These are phyloP conservation scores for Volucella inflata DNA, from an alignment of 2,888 invertebrate species.

Conservation along the genomic window DNA sequence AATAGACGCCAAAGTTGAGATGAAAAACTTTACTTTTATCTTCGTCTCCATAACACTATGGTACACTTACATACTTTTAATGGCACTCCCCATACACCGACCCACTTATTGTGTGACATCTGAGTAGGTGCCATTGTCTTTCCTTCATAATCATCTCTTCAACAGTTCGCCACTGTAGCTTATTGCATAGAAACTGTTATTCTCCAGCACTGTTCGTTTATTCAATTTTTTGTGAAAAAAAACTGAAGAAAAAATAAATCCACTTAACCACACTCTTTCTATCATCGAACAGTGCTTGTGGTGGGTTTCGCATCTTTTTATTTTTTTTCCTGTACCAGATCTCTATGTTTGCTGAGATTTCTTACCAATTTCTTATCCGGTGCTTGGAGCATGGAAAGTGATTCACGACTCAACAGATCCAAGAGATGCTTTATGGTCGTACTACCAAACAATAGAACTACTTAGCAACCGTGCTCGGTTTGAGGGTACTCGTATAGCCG, in stretches of 20 bases:
- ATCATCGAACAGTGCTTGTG: not conserved
- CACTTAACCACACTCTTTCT: not conserved
- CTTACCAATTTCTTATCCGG: slow-evolving; percentile 15
- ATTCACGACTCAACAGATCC: not conserved
- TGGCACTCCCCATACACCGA: slow-evolving; percentile 47
- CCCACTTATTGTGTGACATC: slow-evolving; percentile 68
- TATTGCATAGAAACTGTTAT: slow-evolving; percentile 65
- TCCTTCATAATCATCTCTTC: slow-evolving; percentile 23
- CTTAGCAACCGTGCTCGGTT: slow-evolving; percentile 3
- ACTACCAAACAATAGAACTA: slow-evolving; percentile 55
- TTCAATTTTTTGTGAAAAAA: slow-evolving; percentile 16
- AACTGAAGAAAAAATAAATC: too few relatives aligned
- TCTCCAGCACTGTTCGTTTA: slow-evolving; percentile 52
- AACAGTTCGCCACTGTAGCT: slow-evolving; percentile 17
- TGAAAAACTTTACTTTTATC: slow-evolving; percentile 32
- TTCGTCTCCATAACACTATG: slow-evolving; percentile 46
- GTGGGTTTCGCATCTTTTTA: slow-evolving; percentile 2
- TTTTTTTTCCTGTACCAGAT: not conserved
- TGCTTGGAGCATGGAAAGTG: slow-evolving; percentile 57
- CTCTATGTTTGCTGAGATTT: slow-evolving; percentile 24
- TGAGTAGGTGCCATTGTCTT: slow-evolving; percentile 69
- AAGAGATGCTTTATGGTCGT: slow-evolving; percentile 42
- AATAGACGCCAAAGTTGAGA: not conserved
- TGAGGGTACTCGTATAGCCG: not conserved
- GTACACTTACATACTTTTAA: slow-evolving; percentile 64